Evolutionary conservation across 1,140 invertebrate species (phyloP).

Genomic region (Ceratina calcarata): DNA sequence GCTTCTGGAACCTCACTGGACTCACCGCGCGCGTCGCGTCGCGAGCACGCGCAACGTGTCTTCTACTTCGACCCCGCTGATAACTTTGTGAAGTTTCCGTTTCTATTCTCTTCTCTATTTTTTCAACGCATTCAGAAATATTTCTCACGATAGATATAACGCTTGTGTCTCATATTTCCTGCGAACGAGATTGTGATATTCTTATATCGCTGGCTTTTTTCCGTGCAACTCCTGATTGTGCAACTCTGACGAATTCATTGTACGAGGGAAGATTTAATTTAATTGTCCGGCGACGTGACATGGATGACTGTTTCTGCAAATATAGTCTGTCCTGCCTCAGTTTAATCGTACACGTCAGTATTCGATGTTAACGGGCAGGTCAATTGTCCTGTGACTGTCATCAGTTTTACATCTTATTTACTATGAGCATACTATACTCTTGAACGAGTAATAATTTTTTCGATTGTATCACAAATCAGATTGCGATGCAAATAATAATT

Average conservation of each 20-base stretch:
- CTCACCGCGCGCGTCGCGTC: slow-evolving; percentile 53
- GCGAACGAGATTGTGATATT: too few species aligned
- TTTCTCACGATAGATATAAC: slow-evolving; percentile 40
- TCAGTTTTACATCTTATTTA: background rate
- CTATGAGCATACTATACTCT: background rate
- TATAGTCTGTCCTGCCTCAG: too few species aligned
- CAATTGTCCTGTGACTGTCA: background rate
- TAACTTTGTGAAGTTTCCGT: slow-evolving; percentile 33
- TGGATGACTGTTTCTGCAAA: too few species aligned
- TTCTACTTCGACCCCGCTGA: slow-evolving; percentile 33
- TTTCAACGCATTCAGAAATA: slow-evolving; percentile 33
- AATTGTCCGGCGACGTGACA: background rate
- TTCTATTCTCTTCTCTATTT: slow-evolving; percentile 31
- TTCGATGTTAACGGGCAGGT: background rate
- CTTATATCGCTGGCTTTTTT: too few species aligned
- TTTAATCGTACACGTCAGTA: too few species aligned
- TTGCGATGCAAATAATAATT: background rate
- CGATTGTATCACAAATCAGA: background rate
- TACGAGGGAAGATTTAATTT: slow-evolving; percentile 1
- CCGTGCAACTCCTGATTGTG: background rate
- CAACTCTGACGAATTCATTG: background rate
- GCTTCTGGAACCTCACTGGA: slow-evolving; percentile 56
- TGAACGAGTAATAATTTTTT: too few species aligned
- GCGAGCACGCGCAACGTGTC: slow-evolving; percentile 73
- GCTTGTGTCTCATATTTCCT: too few species aligned